Base-by-base conservation (phyloP, 2,797 vertebrate genomes). In the Macrochelys suwanniensis region DNA sequence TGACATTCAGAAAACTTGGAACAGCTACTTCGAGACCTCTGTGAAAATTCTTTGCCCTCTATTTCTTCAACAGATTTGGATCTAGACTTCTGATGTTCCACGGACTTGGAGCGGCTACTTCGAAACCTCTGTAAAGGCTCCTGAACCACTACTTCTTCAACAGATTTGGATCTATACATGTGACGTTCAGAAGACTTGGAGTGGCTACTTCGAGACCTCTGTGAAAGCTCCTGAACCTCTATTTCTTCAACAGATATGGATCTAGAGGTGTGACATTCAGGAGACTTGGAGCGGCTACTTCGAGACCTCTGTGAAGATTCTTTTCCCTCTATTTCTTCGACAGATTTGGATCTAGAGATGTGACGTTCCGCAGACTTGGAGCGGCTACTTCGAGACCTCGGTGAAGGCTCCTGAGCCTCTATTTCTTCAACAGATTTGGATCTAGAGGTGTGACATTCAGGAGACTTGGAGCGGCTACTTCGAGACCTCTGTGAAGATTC, bases 401-500 rank as follows among this genome's bases (percentile, higher is more conserved):
- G 80, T 1, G 98, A 97, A 11, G 98, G 91, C 47, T 96, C 94
- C 13, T 95, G 96, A 78, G 11, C 87, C 13, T 93, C 96, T 50
- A 81, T 92, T 93, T 94, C 96, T 87, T 97, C 97, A 82, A 33
- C 84, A 87, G 98, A 98, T 78, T 96, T 98, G 82, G 98, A 98
- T 96, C 98, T 90, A 84, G 97, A 97, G n/a, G 96, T 97, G 51
- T 95, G 23, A 1, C 94, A 97, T 71, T 98, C 98, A 77, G 97
- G 98, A 23, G 98, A 98, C 76, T 98, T 98, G 17, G 98, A 98
- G 57, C 98, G 97, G 80, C 98, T 98, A 88, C 98, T 96, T 86
- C 98, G 97, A 79, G 98, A 98, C 25, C 98, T 98, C 93, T 98
- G 97, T 3, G 98, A 98, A 92, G 98, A 98, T 8, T 98, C 98